Percentiles rank a stretch among this genome's conserved stretches.
Evolutionary conservation across 2,888 invertebrate genomes (phyloP).

Genomic region (Psylliodes chrysocephalus): DNA sequence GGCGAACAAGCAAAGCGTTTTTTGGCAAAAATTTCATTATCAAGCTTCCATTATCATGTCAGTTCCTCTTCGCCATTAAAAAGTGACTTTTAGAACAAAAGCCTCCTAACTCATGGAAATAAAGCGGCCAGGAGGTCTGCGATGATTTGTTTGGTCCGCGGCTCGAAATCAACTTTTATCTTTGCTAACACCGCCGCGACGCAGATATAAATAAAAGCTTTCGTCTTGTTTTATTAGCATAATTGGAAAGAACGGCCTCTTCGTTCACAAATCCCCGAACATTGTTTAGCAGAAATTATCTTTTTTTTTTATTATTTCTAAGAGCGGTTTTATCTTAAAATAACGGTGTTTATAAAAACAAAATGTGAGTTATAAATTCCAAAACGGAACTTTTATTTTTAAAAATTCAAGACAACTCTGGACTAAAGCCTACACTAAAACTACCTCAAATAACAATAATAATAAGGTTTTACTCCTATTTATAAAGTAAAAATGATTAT

Average conservation of each 20-base stretch:
- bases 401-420: too few species aligned
- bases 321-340: too few species aligned
- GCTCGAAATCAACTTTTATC: conserved; percentile 25
- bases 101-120: conserved; percentile 8
- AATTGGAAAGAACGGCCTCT: conserved; percentile 1
- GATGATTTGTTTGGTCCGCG: conserved; percentile 23
- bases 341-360: too few species aligned
- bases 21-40: conserved; percentile 23
- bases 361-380: too few species aligned
- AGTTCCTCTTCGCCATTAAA: conserved; percentile 23
- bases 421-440: too few species aligned
- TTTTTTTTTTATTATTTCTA: too few species aligned
- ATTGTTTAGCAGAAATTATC: background rate
- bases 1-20: background rate
- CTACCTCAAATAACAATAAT: too few species aligned
- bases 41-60: conserved; percentile 24
- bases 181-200: background rate
- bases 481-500: too few species aligned
- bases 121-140: conserved; percentile 10
- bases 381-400: too few species aligned
- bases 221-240: background rate
- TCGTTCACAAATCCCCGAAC: background rate
- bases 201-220: conserved; percentile 6
- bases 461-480: too few species aligned
- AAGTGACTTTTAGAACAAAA: conserved; percentile 25